Evolutionary conservation across 1,140 invertebrate species (phyloP).

Genomic region (Drosophila santomea): DNA sequence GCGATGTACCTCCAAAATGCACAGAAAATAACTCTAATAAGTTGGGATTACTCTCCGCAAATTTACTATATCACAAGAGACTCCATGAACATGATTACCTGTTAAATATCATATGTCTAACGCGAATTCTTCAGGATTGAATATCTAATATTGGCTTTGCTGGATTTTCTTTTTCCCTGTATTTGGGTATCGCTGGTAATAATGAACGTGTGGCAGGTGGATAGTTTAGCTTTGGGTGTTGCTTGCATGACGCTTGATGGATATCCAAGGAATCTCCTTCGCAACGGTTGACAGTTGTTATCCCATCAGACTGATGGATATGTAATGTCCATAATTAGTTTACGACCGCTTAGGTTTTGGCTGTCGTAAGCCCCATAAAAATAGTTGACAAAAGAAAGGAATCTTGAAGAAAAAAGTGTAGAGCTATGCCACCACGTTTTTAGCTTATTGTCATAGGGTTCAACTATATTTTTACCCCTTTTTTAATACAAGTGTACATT

Average conservation of each 20-base stretch:
- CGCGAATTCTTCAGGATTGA: background rate
- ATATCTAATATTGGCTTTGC: background rate
- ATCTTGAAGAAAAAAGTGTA: background rate
- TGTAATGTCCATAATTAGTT: conserved; percentile 71
- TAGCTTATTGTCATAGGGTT: too few relatives aligned
- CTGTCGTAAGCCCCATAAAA: conserved; percentile 7
- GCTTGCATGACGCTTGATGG: conserved; percentile 51
- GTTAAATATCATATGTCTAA: background rate
- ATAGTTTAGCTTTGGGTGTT: conserved; percentile 44
- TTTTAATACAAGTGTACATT: background rate
- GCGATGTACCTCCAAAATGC: background rate
- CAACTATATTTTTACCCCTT: background rate
- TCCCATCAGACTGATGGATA: conserved; percentile 63
- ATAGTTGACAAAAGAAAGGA: background rate
- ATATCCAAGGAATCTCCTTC: conserved; percentile 28
- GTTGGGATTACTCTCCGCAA: background rate
- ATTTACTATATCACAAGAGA: background rate
- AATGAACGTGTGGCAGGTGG: conserved; percentile 56
- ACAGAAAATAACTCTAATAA: background rate
- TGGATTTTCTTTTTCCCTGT: background rate
- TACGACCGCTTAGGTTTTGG: conserved; percentile 44
- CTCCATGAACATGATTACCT: too few relatives aligned
- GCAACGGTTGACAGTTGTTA: conserved; percentile 61
- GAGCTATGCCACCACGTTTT: background rate
- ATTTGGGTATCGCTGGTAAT: conserved; percentile 5